phyloP scores from a whole-genome alignment of 2,113 vertebrate species.

The Gulo gulo region DNA sequence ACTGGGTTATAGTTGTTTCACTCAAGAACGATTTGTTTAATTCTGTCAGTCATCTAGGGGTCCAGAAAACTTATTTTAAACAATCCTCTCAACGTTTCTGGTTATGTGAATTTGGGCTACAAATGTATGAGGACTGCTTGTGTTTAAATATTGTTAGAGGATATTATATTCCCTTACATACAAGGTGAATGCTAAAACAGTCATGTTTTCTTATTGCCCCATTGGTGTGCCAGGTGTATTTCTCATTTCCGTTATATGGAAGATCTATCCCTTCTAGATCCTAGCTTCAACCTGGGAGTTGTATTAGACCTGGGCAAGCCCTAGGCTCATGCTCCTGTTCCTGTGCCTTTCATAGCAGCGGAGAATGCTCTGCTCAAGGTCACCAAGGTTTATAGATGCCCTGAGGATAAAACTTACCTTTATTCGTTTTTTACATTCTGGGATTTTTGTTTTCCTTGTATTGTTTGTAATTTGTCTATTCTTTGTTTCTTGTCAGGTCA shows the following conservation, averaged over 20 bases:
- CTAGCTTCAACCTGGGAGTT: neutral
- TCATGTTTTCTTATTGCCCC: neutral
- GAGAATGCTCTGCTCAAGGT: neutral
- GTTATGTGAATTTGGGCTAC: neutral
- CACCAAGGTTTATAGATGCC: neutral
- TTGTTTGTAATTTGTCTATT: conserved; percentile 5
- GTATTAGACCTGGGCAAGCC: neutral
- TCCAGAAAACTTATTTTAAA: neutral
- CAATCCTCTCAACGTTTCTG: neutral
- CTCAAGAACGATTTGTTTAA: neutral
- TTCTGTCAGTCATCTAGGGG: neutral
- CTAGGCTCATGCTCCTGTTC: neutral
- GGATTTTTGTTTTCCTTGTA: neutral
- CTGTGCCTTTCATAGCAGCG: neutral
- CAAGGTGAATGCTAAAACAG: neutral
- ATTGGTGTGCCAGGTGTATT: neutral
- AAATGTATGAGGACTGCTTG: neutral
- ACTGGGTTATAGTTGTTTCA: neutral
- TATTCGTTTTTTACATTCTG: neutral
- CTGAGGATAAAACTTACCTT: neutral
- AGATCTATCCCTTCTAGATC: neutral
- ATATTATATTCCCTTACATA: neutral
- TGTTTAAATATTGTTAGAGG: neutral
- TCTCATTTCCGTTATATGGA: neutral
- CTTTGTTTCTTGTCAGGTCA: conserved; percentile 21